phyloP scores from a whole-genome alignment of 2,888 invertebrate genomes.

The Acanthacorydalis orientalis region DNA sequence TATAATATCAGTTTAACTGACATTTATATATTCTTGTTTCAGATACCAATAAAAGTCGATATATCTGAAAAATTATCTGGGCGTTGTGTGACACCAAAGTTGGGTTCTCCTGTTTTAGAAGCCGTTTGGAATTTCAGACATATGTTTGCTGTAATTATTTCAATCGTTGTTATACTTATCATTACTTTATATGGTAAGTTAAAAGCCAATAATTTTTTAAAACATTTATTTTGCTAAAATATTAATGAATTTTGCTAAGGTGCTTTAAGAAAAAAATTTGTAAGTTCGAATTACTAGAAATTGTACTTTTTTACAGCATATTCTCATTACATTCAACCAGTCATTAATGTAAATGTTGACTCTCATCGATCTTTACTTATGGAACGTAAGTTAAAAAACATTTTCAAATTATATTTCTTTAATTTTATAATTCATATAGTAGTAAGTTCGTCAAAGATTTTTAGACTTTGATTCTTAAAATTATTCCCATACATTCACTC shows the following conservation, averaged over 20 bases:
- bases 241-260: not conserved
- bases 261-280: not conserved
- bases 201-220: not conserved
- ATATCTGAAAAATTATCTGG: constrained; percentile 1
- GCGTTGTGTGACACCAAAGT: constrained; percentile 1
- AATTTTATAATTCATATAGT: too few species aligned
- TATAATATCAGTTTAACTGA: not conserved
- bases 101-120: constrained; percentile 11
- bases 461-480: too few species aligned
- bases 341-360: constrained; percentile 21
- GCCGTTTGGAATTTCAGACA: constrained; percentile 14
- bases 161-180: constrained; percentile 20
- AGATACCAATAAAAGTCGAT: constrained; percentile 4
- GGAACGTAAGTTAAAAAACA: not conserved
- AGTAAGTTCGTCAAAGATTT: too few species aligned
- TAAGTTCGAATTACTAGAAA: not conserved
- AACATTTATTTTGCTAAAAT: not conserved
- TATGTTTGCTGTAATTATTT: constrained; percentile 11
- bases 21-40: constrained; percentile 7
- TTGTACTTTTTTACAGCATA: constrained; percentile 19
- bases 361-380: constrained; percentile 3
- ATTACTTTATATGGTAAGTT: constrained; percentile 23
- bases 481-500: too few species aligned
- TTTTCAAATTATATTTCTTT: too few species aligned
- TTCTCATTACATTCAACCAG: constrained; percentile 22